phyloP scores from a whole-genome alignment of 2,888 invertebrate species.

The Elgonia sp. region DNA sequence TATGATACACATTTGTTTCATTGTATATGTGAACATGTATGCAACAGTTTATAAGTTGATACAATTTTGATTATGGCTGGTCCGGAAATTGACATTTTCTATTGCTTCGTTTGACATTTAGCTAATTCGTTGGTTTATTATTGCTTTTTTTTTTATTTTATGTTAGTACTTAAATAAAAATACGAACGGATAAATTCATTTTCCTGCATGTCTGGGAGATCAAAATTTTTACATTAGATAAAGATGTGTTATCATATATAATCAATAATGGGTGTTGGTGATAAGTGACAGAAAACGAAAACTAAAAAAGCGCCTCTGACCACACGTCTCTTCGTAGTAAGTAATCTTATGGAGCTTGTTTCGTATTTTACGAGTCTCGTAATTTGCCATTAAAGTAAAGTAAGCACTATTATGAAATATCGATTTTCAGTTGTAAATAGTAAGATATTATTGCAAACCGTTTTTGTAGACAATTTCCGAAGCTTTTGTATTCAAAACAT shows the following conservation, averaged over 20 bases:
- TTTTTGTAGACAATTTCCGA: too few relatives aligned
- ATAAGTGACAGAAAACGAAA: conserved; percentile 59
- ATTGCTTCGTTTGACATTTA: conserved; percentile 3
- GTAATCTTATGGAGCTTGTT: conserved; percentile 74
- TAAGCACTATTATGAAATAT: conserved; percentile 6
- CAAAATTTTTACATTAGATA: conserved; percentile 39
- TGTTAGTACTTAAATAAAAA: not conserved
- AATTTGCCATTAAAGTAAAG: not conserved
- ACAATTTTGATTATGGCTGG: not conserved
- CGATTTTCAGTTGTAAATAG: conserved; percentile 6
- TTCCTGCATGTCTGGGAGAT: conserved; percentile 13
- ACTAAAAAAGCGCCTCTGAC: conserved; percentile 80
- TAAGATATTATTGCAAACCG: not conserved
- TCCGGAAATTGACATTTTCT: not conserved
- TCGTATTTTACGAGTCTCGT: conserved; percentile 38
- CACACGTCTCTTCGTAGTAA: conserved; percentile 82
- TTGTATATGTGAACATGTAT: not conserved
- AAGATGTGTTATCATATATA: conserved; percentile 15
- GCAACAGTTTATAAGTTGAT: not conserved
- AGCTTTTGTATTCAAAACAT: too few relatives aligned
- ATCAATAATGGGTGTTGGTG: conserved; percentile 37
- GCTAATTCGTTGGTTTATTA: not conserved
- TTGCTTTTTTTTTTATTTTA: not conserved
- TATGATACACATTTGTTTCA: not conserved
- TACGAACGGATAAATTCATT: not conserved